phyloP scores from a whole-genome alignment of 2,888 invertebrate genomes.

The Tinea semifulvella region DNA sequence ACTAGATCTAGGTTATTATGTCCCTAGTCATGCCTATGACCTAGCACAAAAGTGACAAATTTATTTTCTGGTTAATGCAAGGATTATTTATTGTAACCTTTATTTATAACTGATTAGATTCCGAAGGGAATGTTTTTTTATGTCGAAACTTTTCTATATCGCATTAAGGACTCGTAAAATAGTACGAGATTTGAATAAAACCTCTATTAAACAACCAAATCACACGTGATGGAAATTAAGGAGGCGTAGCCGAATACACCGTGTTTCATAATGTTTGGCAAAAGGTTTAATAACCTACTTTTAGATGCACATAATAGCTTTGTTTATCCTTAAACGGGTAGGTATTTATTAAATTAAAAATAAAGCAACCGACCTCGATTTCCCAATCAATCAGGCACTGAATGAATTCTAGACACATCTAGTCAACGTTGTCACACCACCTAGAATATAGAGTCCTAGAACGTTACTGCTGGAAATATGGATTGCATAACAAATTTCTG shows the following conservation, averaged over 20 bases:
- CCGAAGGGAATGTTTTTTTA: not conserved
- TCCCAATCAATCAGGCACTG: no score
- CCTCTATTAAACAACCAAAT: constrained; percentile 4
- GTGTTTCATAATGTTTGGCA: not conserved
- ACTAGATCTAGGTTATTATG: no score
- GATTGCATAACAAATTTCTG: no score
- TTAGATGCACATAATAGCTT: not conserved
- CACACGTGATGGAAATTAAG: constrained; percentile 3
- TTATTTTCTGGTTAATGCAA: no score
- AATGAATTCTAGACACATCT: no score
- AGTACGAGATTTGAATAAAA: constrained; percentile 3
- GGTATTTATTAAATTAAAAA: not conserved
- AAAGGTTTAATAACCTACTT: constrained; percentile 9
- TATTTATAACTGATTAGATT: not conserved
- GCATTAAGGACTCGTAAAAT: not conserved
- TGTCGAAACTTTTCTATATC: constrained; percentile 1
- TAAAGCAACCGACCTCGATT: no score
- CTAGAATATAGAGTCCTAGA: no score
- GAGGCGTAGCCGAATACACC: constrained; percentile 1
- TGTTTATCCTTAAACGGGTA: constrained; percentile 1
- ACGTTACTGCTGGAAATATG: no score
- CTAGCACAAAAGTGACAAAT: no score
- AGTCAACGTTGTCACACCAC: no score
- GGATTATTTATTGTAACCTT: no score
- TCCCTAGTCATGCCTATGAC: no score